Conservation (phyloP, 1,140 invertebrate genomes). For the Anadara kagoshimensis region DNA sequence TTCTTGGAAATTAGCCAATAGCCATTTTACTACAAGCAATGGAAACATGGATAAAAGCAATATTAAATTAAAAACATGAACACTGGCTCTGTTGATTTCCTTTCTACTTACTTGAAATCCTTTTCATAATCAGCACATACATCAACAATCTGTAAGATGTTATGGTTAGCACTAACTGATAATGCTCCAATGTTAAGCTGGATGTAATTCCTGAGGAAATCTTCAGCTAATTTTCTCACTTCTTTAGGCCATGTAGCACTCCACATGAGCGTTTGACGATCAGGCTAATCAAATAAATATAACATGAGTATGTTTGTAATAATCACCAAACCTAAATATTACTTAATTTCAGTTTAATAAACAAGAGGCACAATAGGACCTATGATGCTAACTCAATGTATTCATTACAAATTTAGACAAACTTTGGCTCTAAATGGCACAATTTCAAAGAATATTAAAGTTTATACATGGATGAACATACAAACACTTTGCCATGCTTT, state of each 20-base stretch:
- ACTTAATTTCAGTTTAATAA: background rate
- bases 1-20: too few relatives aligned
- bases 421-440: background rate
- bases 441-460: background rate
- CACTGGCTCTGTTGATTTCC: too few relatives aligned
- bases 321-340: background rate
- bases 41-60: too few relatives aligned
- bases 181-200: slow-evolving; percentile 97
- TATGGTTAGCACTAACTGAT: slow-evolving; percentile 95
- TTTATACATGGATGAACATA: background rate
- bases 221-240: slow-evolving; percentile 92
- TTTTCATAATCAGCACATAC: slow-evolving; percentile 84
- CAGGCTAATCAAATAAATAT: slow-evolving; percentile 78
- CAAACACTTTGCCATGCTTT: background rate
- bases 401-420: background rate
- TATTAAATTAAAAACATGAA: too few relatives aligned
- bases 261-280: slow-evolving; percentile 98
- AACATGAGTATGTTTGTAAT: background rate
- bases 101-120: slow-evolving; percentile 62
- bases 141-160: slow-evolving; percentile 96
- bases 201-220: slow-evolving; percentile 93
- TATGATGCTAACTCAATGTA: background rate
- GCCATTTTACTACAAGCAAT: too few relatives aligned
- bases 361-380: background rate
- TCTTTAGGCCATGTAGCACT: slow-evolving; percentile 99